phyloP scores from a whole-genome alignment of 2,113 vertebrate genomes.

The Heterotilapia buettikoferi region DNA sequence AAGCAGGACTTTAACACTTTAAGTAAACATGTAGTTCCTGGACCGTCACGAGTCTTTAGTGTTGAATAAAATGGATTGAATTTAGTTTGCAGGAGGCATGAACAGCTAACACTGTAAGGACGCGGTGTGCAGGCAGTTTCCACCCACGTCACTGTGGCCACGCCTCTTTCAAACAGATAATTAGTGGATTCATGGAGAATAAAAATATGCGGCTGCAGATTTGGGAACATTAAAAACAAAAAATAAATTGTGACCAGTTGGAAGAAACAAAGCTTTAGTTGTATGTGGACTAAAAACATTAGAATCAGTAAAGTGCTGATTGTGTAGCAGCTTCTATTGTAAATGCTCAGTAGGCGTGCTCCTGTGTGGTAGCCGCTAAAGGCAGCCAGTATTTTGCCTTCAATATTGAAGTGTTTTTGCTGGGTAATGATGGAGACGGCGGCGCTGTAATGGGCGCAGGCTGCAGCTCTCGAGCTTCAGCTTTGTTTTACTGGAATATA shows the following conservation, averaged over 20 bases:
- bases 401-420: neutral
- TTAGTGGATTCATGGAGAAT: neutral
- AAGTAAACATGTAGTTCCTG: rapidly evolving
- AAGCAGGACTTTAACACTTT: neutral
- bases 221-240: neutral
- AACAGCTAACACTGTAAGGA: rapidly evolving
- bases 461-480: neutral
- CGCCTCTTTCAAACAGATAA: neutral
- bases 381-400: neutral
- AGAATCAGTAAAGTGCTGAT: neutral
- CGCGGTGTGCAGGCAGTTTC: neutral
- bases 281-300: neutral
- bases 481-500: neutral
- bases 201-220: rapidly evolving
- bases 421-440: neutral
- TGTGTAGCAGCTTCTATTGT: neutral
- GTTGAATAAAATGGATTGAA: neutral
- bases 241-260: neutral
- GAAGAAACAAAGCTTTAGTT: neutral
- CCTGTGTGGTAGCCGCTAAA: neutral
- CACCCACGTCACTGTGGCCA: neutral
- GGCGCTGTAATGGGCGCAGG: neutral
- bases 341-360: neutral
- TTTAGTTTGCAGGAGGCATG: neutral
- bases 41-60: neutral